Conservation (phyloP, 2,888 invertebrate genomes). For the Cerceris rybyensis region DNA sequence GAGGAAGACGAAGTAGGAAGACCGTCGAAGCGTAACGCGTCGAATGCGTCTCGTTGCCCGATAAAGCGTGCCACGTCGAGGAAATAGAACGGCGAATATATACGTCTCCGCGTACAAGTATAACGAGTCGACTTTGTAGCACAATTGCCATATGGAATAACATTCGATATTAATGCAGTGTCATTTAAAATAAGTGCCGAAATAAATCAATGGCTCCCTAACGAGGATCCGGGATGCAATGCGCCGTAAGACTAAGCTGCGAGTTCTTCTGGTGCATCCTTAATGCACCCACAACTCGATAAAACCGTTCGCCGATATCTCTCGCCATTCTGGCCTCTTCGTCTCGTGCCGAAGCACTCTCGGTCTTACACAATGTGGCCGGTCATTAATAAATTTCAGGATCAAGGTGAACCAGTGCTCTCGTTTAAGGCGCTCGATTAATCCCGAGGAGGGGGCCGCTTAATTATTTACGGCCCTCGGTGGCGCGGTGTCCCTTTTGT, state of each 20-base stretch:
- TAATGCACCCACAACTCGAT: constrained; percentile 45
- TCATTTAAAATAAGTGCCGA: constrained; percentile 34
- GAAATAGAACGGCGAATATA: background rate
- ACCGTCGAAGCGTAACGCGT: too few relatives aligned
- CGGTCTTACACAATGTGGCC: constrained; percentile 34
- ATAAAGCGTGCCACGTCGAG: too few relatives aligned
- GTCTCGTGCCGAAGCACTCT: background rate
- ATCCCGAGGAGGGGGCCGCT: constrained; percentile 30
- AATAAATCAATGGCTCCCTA: constrained; percentile 47
- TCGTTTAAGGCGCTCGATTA: constrained; percentile 50
- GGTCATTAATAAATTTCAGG: constrained; percentile 62
- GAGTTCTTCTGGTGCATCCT: constrained; percentile 13
- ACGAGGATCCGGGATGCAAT: constrained; percentile 33
- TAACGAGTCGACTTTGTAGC: constrained; percentile 11
- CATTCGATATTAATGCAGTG: constrained; percentile 44
- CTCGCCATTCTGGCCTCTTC: constrained; percentile 1
- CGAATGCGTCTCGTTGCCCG: too few relatives aligned
- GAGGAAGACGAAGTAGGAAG: too few relatives aligned
- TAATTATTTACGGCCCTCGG: constrained; percentile 48
- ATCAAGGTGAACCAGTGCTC: constrained; percentile 60
- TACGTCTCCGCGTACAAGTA: background rate
- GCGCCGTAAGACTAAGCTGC: constrained; percentile 30
- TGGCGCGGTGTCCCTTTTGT: constrained; percentile 28
- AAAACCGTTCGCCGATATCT: constrained; percentile 38
- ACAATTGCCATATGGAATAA: constrained; percentile 33